A percentile compares a stretch with the other conserved stretches of the same genome.
These are phyloP conservation scores for Gallirallus australis DNA, from an alignment of 2,797 vertebrate genomes.

Conservation along the genomic window DNA sequence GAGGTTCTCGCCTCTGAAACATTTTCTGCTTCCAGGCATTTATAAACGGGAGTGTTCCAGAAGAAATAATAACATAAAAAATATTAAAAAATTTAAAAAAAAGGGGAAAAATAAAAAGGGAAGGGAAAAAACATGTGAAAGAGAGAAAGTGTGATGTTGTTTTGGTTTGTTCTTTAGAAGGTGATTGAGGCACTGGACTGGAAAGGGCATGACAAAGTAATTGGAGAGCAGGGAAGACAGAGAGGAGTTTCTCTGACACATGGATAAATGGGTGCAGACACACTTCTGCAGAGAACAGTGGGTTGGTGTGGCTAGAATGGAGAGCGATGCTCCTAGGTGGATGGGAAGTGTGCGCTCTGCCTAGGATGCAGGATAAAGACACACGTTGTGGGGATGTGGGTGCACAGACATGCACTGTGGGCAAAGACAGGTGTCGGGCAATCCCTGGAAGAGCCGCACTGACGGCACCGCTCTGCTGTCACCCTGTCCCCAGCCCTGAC, in stretches of 20 bases:
- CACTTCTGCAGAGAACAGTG: accelerated
- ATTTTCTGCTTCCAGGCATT: conserved; percentile 60
- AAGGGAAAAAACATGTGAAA: background rate
- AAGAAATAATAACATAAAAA: background rate
- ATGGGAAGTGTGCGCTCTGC: background rate
- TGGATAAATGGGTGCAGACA: background rate
- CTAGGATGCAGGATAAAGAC: background rate
- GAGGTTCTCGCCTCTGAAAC: background rate
- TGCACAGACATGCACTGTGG: accelerated
- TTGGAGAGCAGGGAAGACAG: background rate
- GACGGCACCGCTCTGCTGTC: accelerated
- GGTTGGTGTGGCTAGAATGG: background rate
- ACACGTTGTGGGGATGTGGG: background rate
- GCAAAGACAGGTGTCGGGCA: accelerated
- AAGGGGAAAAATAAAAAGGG: background rate
- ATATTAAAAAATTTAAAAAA: background rate
- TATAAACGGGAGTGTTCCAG: background rate
- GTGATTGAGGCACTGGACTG: background rate
- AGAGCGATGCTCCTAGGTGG: background rate
- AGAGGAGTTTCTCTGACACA: background rate
- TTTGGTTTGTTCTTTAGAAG: background rate
- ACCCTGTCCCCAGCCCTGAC: accelerated
- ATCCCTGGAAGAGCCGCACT: background rate
- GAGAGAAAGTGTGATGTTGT: conserved; percentile 10
- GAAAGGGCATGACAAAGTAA: conserved; percentile 21